These are phyloP conservation scores for Melanotaenia pygmaea DNA, from an alignment of 2,797 vertebrate species.

Conservation along the genomic window DNA sequence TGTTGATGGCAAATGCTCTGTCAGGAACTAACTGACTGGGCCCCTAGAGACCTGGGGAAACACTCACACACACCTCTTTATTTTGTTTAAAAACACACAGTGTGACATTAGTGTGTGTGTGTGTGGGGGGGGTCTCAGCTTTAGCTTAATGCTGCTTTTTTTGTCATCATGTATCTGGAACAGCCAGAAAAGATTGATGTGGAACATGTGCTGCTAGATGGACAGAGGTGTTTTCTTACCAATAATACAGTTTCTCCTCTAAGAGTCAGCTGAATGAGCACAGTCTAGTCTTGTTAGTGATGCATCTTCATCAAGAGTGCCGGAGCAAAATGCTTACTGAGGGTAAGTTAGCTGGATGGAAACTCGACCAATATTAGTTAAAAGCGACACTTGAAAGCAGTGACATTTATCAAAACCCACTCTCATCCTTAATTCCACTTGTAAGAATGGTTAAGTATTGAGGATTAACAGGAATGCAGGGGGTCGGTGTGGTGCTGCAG, in stretches of 20 bases:
- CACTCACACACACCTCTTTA: conserved; percentile 23
- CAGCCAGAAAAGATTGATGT: conserved; percentile 24
- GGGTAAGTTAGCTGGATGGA: background rate
- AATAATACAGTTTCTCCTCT: conserved; percentile 17
- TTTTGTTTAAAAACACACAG: conserved; percentile 49
- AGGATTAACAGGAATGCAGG: conserved; percentile 12
- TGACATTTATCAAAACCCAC: conserved; percentile 46
- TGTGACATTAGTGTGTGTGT: background rate
- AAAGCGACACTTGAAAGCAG: conserved; percentile 22
- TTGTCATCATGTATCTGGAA: conserved; percentile 44
- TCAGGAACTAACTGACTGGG: conserved; percentile 63
- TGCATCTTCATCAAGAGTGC: conserved; percentile 4
- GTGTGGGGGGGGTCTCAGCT: background rate
- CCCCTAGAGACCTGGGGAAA: conserved; percentile 50
- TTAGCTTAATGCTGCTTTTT: background rate
- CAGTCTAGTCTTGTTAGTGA: conserved; percentile 30
- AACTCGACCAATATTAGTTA: conserved; percentile 30
- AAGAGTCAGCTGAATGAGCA: conserved; percentile 47
- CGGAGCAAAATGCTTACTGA: background rate
- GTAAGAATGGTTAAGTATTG: conserved; percentile 14
- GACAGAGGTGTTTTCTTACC: background rate
- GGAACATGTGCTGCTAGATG: conserved; percentile 19
- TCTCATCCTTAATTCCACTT: conserved; percentile 29
- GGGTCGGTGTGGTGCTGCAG: conserved; percentile 16
- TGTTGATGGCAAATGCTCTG: conserved; percentile 37